Base-by-base conservation (phyloP, 2,888 invertebrate species). In the Netelia fuscicornis region DNA sequence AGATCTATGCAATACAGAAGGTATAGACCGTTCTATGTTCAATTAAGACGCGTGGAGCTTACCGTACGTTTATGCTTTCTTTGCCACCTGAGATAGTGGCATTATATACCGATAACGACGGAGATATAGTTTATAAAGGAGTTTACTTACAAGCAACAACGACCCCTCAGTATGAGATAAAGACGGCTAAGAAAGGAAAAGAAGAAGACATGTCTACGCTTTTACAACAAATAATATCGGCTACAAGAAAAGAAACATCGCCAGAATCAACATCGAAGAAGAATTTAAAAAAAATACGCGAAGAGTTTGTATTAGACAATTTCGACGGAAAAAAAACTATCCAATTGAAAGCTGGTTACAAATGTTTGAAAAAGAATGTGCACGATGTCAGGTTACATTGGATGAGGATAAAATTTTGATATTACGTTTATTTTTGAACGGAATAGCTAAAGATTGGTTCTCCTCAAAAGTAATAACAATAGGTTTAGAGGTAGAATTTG, bases 341-440 rank as follows among this genome's bases (percentile, higher is more conserved):
- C 80, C 83, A 80, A 72, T 71, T 42, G 65, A 65, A 17, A 85
- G 75, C 44, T 85, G 83, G 83, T 72, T 85, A 54, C 79, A 80
- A 44, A 85, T 75, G 17, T 85, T 85, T 37, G 83, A 83, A 83
- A 83, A 83, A 80, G 83, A 85, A 80, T 85, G 80, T 54, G 85
- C 70, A 17, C 80, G 83, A 17, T 85, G 75, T 13, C 83, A 80
- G n/a, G 79, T 85, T n/a, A 56, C 64, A 37, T 76, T 76, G 72
- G 44, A 85, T 11, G 85, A 83, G 37, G 83, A 83, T 60, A 83
- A 62, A 83, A 85, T 83, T 64, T 37, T 81, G 79, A 85, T 76
- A 23, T 64, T 85, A 67, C 70, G 75, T 54, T 44, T 80, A 80
- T 85, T 83, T 37, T 70, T 83, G n/a, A 79, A 83, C 58, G 75